Evolutionary conservation across 2,113 vertebrate genomes (phyloP).

Genomic region (Physeter macrocephalus): DNA sequence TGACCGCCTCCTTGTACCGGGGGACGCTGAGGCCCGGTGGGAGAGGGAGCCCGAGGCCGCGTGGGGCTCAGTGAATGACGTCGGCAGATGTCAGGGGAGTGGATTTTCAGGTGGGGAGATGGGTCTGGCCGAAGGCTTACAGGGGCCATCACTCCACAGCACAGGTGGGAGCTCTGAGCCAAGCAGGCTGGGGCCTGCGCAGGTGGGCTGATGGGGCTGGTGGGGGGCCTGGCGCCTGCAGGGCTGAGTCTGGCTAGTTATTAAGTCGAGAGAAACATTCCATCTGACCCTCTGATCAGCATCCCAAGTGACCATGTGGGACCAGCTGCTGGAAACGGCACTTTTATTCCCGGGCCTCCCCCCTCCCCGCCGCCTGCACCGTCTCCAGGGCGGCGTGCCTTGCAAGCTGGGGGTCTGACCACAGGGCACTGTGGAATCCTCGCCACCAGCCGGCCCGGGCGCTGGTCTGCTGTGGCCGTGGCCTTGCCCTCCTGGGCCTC

Average conservation of each 20-base stretch:
- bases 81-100: background rate
- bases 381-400: rapidly evolving
- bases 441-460: background rate
- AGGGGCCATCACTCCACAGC: rapidly evolving
- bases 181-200: too few relatives aligned
- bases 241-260: too few relatives aligned
- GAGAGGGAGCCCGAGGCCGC: rapidly evolving
- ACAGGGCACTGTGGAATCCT: background rate
- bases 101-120: background rate
- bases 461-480: too few relatives aligned
- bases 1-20: rapidly evolving
- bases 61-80: rapidly evolving
- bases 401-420: background rate
- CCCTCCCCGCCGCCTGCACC: rapidly evolving
- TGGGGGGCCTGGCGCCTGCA: rapidly evolving
- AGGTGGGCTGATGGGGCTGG: rapidly evolving
- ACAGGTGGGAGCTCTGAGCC: rapidly evolving
- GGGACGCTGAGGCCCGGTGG: background rate
- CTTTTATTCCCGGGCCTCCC: rapidly evolving
- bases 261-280: background rate
- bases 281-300: rapidly evolving
- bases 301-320: rapidly evolving
- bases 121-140: background rate
- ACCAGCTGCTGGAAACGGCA: rapidly evolving
- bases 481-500: background rate